Base-by-base conservation (phyloP, 2,113 vertebrate genomes). In the Bostrychus sinensis region DNA sequence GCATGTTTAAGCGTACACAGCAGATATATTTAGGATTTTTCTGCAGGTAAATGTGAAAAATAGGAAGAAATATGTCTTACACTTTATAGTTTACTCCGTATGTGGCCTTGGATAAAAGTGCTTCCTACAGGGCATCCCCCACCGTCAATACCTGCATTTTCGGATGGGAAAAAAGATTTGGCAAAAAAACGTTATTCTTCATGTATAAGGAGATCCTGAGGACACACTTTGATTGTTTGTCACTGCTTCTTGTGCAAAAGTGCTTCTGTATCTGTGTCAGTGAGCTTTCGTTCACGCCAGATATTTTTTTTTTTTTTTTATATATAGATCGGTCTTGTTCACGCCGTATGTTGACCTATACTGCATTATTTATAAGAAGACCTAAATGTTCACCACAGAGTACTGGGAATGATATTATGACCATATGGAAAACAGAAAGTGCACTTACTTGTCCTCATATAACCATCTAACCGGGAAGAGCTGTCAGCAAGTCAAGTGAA, bases 1-100 rank as follows among this genome's bases (percentile, higher is more conserved):
- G 56, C 43, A 65, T 37, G 77, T 75, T 75, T 62, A 66, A 70
- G 62, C 22, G 57, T 61, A 48, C 1, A 54, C 72, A 28, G 55
- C 55, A 45, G 58, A 54, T 48, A 46, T 63, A 26, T 51, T 38
- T 51, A 46, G 57, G 17, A 20, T 53, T 57, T 50, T 58, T 62
- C 66, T 63, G 51, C 53, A 61, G 43, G 77, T 78, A 58, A 71
- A 76, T 22, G 38, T 55, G 39, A 56, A 19, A 20, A 25, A n/a
- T 10, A 7, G 9, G 12, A 26, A 58, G 32, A 16, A 56, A 32
- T 0, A 2, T 0, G 28, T 46, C 3, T 34, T 55, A 25, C 11
- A 16, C 39, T 28, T 16, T 4, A 62, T n/a, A 51, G 23, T 36
- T 28, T 50, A 39, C 43, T 51, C 71, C 53, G 17, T 22, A 12